Base-by-base conservation (phyloP, 2,888 invertebrate genomes). In the Drosophila rubida region DNA sequence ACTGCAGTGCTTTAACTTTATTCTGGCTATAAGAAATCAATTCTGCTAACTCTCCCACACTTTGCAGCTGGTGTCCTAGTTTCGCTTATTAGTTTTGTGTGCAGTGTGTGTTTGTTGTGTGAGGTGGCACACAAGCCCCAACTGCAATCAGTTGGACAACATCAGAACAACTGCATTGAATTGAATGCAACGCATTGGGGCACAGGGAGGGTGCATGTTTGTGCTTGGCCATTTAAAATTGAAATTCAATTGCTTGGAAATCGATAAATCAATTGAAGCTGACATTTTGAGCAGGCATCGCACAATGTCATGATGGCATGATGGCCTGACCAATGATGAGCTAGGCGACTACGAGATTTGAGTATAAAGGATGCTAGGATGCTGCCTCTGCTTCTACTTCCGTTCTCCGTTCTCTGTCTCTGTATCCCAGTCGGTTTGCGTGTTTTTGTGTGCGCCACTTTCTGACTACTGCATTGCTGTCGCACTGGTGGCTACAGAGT, bases 201-300 rank as follows among this genome's bases (percentile, higher is more conserved):
- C 16, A 13, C 22, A 25, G 50, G n/a, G 4, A 13, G 7, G 32
- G 7, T 8, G 39, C 69, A 61, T 83, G 64, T 65, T 69, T 74
- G 69, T 53, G 65, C 72, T 61, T 63, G 73, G 69, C 57, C 73
- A 64, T 76, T 68, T 71, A 62, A 78, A 85, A 68, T 82, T 60
- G 64, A 64, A 74, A 78, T 70, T 59, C 78, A 72, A 74, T 74
- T 78, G 61, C 45, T 46, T 50, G 54, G 50, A 72, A 83, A 88
- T 85, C 88, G 78, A 85, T 85, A 78, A 73, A 75, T 77, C 77
- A 83, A 78, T 76, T 70, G 65, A 46, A 64, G 58, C 39, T 68
- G 65, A 66, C 79, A 78, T 63, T 61, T 66, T 30, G 22, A 70
- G 60, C 45, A 59, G 45, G 13, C 25, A 39, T 25, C 32, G 53